These are phyloP conservation scores for Phenganax subtilis DNA, from an alignment of 92 coral and sea anemone species.

Conservation along the genomic window DNA sequence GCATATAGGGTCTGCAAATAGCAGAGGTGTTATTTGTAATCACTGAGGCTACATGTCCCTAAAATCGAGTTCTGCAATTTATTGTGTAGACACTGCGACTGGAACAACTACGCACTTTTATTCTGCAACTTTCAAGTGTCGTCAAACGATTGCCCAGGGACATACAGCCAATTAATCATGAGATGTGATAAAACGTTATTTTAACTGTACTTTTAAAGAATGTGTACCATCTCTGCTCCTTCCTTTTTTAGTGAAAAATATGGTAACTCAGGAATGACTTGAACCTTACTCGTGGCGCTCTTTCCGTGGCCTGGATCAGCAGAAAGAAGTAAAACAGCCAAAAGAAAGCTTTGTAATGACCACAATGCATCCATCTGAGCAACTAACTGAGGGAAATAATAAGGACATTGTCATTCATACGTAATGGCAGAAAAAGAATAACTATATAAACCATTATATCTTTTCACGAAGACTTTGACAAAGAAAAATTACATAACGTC, in stretches of 20 bases:
- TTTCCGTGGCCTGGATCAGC: neutral
- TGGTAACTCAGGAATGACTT: neutral
- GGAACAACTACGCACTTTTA: too few species aligned
- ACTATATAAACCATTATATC: neutral
- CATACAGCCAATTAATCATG: too few species aligned
- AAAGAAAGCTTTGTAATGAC: constrained; percentile 11
- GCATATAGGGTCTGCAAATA: too few species aligned
- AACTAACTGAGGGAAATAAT: neutral
- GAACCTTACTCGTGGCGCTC: constrained; percentile 3
- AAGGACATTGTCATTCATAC: neutral
- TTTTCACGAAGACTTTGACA: too few species aligned
- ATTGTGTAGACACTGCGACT: too few species aligned
- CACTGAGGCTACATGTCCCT: too few species aligned
- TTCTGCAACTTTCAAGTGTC: too few species aligned
- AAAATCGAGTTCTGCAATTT: too few species aligned
- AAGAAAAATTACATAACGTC: too few species aligned
- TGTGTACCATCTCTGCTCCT: neutral
- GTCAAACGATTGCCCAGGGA: too few species aligned
- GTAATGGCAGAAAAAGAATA: neutral
- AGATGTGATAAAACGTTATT: too few species aligned
- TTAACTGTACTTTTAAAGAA: neutral
- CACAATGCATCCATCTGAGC: neutral
- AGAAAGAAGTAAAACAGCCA: constrained; percentile 4
- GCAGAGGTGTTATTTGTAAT: too few species aligned
- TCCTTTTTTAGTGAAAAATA: neutral